Evolutionary conservation across 2,888 invertebrate species (phyloP), one percentile per base, ranked within the genome.

Genomic region (Hirtodrosophila duncani): DNA sequence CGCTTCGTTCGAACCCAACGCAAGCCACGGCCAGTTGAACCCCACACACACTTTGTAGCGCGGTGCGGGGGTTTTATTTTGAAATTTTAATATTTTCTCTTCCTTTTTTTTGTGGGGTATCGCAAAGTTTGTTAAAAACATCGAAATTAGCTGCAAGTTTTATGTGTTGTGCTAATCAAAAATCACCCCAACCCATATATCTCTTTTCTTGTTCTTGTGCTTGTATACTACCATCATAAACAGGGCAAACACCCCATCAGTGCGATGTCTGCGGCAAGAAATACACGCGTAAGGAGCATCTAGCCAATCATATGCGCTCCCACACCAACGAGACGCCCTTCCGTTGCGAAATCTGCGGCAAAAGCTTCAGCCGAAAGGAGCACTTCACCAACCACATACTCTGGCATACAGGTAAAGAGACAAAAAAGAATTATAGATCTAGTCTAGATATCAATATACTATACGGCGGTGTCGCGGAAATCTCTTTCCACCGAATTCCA

Each of bases 371-470:
- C 56, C 90, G 94, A 85, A 95, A 94, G 89, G 95, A 95, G 88
- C 94, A 95, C 88, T 94, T 94, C 89, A 93, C 93, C 91, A 94
- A 94, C 89, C 94, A 94, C 88, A 94, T 94, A 86, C 89, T 94
- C 90, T 94, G 94, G 94, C 94, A 94, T 87, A 94, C 94, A 82
- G 92, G 91, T 90, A 93, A 75, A 80, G 77, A 74, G 80, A 81
- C 78, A 78, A 69, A 68, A 80, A 50, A 44, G 56, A 78, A 77
- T 39, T 45, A 34, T 38, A 10, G 18, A 30, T 30, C 5, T 37
- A 53, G 11, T 30, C n/a, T n/a, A n/a, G n/a, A n/a, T n/a, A n/a
- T n/a, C n/a, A n/a, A n/a, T n/a, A n/a, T n/a, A n/a, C n/a, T n/a
- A n/a, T n/a, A n/a, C n/a, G n/a, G n/a, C n/a, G n/a, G n/a, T n/a